Base-by-base conservation (phyloP, 2,797 vertebrate species). In the Anniella stebbinsi region DNA sequence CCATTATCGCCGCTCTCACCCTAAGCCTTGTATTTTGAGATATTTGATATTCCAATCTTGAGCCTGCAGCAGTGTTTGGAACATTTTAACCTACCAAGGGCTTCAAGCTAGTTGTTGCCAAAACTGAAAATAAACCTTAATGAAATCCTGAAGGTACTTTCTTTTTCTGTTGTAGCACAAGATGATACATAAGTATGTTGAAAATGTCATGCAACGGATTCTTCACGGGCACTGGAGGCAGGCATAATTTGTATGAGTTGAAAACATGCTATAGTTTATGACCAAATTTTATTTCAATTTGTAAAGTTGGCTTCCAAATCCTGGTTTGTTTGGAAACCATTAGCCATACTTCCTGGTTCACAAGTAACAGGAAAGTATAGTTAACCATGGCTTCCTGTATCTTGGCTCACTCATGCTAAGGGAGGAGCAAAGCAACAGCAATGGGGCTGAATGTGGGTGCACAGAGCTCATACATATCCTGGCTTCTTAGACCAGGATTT, bases 31-130 rank as follows among this genome's bases (percentile, higher is more conserved):
- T 80, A 92, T 90, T 94, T 95, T 84, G 84, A 90, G 70, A 21
- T 75, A 88, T 80, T 93, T 95, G 80, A 63, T 81, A 93, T 94
- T 95, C 94, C 38, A 92, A 82, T 89, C 6, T 73, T 57, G 54
- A 91, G 84, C 48, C 89, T 76, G 89, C 78, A 77, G n/a, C 57
- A 85, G 9, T 88, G 36, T 91, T 0, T 89, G 75, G 88, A 83
- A 23, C 23, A 69, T 25, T 90, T 93, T 92, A 91, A 90, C 48
- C 15, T 88, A 69, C 45, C 82, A 82, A 84, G 88, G 48, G 10
- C 82, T 93, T 93, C 83, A 87, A 54, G 0, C 77, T 92, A 93
- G 38, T 80, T 88, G 33, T 84, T 78, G 15, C 66, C 45, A 18
- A 86, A 54, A 92, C 0, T 41, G 67, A 91, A 54, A 92, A 89